Evolutionary conservation across 1,140 invertebrate genomes (phyloP).

Genomic region (Sycophila sp.): DNA sequence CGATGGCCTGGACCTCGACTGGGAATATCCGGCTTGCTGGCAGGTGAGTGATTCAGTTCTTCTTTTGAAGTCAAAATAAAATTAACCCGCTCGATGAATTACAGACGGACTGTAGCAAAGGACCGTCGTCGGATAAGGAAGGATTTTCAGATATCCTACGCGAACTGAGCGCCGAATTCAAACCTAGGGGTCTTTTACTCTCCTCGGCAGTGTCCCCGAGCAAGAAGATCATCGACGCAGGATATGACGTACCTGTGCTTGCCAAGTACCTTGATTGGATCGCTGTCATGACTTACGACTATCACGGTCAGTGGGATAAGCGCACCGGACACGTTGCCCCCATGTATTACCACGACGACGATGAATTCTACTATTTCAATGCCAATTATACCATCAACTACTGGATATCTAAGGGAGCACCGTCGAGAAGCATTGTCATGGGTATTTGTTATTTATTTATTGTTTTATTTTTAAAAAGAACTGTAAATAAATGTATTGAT

Average conservation of each 20-base stretch:
- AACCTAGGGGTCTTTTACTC: conserved; percentile 77
- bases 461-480: neutral
- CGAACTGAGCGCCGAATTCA: conserved; percentile 80
- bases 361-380: conserved; percentile 62
- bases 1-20: conserved; percentile 88
- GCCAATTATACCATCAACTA: conserved; percentile 88
- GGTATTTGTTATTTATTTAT: conserved; percentile 60
- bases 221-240: conserved; percentile 86
- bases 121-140: conserved; percentile 83
- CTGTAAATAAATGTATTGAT: no score
- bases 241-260: conserved; percentile 81
- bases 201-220: conserved; percentile 88
- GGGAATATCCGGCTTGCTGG: conserved; percentile 94
- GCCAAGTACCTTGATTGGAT: conserved; percentile 86
- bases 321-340: conserved; percentile 86
- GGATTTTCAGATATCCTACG: conserved; percentile 77
- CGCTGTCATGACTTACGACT: conserved; percentile 87
- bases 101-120: conserved; percentile 80
- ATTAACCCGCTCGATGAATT: no score
- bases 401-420: conserved; percentile 86
- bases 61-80: no score
- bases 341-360: conserved; percentile 79
- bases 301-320: conserved; percentile 86
- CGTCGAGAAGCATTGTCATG: conserved; percentile 82
- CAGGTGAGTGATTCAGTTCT: conserved; percentile 69